Conservation (phyloP, 2,888 invertebrate species). For the Dryococelus australis region DNA sequence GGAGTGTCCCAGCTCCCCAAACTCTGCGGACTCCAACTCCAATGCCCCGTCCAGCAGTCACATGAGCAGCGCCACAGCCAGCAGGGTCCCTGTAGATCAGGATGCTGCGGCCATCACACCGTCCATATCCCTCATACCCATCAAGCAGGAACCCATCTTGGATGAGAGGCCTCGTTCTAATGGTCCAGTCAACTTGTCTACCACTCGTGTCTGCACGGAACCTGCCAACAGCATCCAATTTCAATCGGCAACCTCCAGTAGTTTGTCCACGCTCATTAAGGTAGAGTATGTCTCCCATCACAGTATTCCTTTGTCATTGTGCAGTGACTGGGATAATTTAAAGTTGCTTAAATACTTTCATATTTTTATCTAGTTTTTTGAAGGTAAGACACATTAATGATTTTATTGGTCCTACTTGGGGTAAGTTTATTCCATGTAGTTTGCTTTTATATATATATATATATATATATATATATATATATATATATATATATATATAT, state of each 20-base stretch:
- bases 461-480: no score
- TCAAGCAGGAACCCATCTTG: slow-evolving; percentile 67
- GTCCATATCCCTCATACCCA: slow-evolving; percentile 85
- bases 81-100: slow-evolving; percentile 49
- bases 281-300: no score
- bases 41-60: slow-evolving; percentile 75
- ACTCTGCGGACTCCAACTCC: slow-evolving; percentile 79
- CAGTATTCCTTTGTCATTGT: not conserved
- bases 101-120: slow-evolving; percentile 71
- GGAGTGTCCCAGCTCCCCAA: slow-evolving; percentile 69
- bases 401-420: no score
- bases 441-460: no score
- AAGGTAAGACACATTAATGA: no score
- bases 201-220: slow-evolving; percentile 48
- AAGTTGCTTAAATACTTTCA: no score
- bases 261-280: slow-evolving; percentile 80
- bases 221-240: slow-evolving; percentile 49
- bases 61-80: slow-evolving; percentile 4
- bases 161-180: slow-evolving; percentile 55
- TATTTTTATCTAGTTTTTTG: no score
- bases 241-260: slow-evolving; percentile 70
- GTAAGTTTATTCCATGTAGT: no score
- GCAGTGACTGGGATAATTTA: not conserved
- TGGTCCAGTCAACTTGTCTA: slow-evolving; percentile 57
- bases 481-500: no score